Base-by-base conservation (phyloP, 2,113 vertebrate genomes). In the Xyliphius kryptos region DNA sequence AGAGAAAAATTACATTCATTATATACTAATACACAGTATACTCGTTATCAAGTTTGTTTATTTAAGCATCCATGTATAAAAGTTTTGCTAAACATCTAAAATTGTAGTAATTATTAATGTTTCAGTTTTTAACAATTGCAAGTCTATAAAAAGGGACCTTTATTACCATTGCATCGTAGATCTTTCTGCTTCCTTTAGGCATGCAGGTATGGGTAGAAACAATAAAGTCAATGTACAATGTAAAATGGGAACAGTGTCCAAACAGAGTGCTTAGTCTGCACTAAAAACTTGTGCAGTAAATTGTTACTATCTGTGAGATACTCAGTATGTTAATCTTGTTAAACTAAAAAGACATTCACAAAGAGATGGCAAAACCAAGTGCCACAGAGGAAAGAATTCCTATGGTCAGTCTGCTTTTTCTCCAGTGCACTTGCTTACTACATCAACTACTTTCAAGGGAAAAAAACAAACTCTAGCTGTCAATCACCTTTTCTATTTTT, bases 181-280 rank as follows among this genome's bases (percentile, higher is more conserved):
- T n/a, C n/a, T n/a, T n/a, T n/a, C n/a, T n/a, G n/a, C n/a, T n/a
- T 6, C 26, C 4, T 32, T 32, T 32, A 32, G 26, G 26, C 26
- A 32, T 32, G 26, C 26, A 32, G 4, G 26, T 32, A 32, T 32
- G 26, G 26, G 26, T 32, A 32, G 26, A 32, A 32, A 32, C 40
- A 41, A 12, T 41, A 15, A 2, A 53, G 54, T 9, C 19, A 46
- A 48, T 14, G 10, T 15, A 19, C 17, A 56, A 21, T 56, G 15
- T 41, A 41, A 3, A 3, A 50, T 6, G 22, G 46, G 54, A 63
- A 51, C 64, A 70, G 40, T 67, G 9, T 56, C 38, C 5, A 20
- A 53, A 61, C 63, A 68, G 37, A 54, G 6, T 68, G 68, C 72
- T 74, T 74, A 71, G 56, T 21, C 47, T 71, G 68, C 68, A 71